Conservation (phyloP, 1,140 invertebrate species). For the Drosophila equinoxialis region DNA sequence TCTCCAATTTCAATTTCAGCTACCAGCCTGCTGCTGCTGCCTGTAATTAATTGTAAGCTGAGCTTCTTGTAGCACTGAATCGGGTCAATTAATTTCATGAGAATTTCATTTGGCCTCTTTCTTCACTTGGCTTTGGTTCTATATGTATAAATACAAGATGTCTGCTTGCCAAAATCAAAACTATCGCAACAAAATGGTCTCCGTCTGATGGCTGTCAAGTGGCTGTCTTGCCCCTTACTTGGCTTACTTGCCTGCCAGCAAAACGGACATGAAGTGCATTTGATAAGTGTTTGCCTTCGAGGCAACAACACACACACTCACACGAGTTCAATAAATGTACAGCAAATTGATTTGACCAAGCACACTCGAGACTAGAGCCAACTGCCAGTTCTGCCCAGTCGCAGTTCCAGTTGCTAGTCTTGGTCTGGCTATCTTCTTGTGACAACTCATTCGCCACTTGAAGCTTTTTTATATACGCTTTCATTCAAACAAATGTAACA, state of each 20-base stretch:
- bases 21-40: conserved; percentile 36
- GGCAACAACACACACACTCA: conserved; percentile 28
- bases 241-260: conserved; percentile 36
- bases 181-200: conserved; percentile 10
- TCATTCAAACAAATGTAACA: too few species aligned
- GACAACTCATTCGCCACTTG: not conserved
- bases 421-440: not conserved
- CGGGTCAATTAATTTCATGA: conserved; percentile 78
- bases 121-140: conserved; percentile 10
- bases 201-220: conserved; percentile 21
- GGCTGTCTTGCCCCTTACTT: conserved; percentile 8
- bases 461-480: too few species aligned
- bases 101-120: conserved; percentile 24
- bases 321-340: conserved; percentile 74
- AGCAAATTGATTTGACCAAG: conserved; percentile 75
- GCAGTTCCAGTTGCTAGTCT: not conserved
- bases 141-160: not conserved
- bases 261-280: conserved; percentile 60
- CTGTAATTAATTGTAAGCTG: conserved; percentile 80
- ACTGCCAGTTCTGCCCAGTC: conserved; percentile 21
- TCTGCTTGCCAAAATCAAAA: conserved; percentile 47
- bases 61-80: conserved; percentile 59
- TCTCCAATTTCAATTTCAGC: conserved; percentile 59
- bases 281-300: conserved; percentile 46
- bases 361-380: conserved; percentile 44